phyloP scores from a whole-genome alignment of 2,797 vertebrate genomes.

The Buphagus erythrorhynchus region DNA sequence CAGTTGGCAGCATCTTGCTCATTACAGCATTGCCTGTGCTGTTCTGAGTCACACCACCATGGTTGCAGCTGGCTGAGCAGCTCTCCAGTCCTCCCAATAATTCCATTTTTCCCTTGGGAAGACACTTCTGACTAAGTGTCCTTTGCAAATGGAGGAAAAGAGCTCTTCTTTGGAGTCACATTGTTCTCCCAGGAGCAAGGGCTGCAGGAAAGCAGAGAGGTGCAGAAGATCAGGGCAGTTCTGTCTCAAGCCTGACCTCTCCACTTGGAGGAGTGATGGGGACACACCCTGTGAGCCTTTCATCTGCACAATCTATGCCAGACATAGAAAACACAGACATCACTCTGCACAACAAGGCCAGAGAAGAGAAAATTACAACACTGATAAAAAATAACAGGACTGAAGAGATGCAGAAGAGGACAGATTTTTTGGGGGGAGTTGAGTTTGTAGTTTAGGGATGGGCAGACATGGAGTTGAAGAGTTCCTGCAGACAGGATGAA shows the following conservation, averaged over 20 bases:
- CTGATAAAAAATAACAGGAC: neutral
- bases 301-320: neutral
- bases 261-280: neutral
- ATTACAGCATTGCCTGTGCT: neutral
- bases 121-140: neutral
- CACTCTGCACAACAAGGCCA: neutral
- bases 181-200: neutral
- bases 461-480: neutral
- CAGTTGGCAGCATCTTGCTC: slow-evolving; percentile 26
- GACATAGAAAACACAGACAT: neutral
- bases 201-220: neutral
- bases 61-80: neutral
- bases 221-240: neutral
- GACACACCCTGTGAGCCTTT: neutral
- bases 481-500: neutral
- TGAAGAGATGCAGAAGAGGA: neutral
- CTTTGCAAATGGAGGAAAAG: neutral
- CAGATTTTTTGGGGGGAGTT: neutral
- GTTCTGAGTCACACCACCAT: neutral
- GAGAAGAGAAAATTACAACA: neutral
- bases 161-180: neutral
- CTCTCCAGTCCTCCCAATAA: neutral
- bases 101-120: neutral
- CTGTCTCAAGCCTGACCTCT: neutral
- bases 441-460: neutral